Base-by-base conservation (phyloP, 2,888 invertebrate genomes). In the Hyppa rectilinea region DNA sequence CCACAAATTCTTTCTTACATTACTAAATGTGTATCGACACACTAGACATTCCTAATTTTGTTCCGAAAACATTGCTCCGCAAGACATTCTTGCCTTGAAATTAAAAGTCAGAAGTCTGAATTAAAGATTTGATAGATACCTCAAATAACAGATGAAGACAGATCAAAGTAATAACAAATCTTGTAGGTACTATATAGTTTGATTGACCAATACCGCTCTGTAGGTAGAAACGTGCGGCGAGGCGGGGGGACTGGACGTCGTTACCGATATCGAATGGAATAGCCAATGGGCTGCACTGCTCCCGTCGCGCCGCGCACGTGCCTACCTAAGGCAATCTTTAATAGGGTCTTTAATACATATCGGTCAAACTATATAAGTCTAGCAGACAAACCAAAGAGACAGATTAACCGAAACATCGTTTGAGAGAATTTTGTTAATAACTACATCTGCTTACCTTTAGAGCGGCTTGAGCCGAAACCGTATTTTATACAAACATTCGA, bases 401-500 rank as follows among this genome's bases (percentile, higher is more conserved):
- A 26, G 10, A 40, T 10, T 5, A 55, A 70, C n/a, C 10, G 45
- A 64, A 43, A 31, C 36, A 40, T 23, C 64, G 31, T 62, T 76
- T 61, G 45, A 65, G 45, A 71, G 29, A 52, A 56, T 52, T 75
- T 63, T 34, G 40, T 76, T 75, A 66, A 59, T 69, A 65, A 52
- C 55, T 58, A 40, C 47, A 31, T 68, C 50, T 36, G 71, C 62
- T 80, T 68, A 83, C 12, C 7, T 34, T 66, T 69, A 52, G 2
- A 62, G 23, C 34, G 74, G 61, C 81, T 66, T 75, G 29, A 73
- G 71, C 74, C 78, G 43, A 55, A 65, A 78, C 60, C 47, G 75
- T 71, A 73, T 80, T 80, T 82, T 71, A 83, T 82, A 82, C 66
- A 83, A 84, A 80, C 38, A 69, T 80, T 82, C 76, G 45, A 84